A percentile compares a stretch with the other conserved stretches of the same genome.
phyloP scores from a whole-genome alignment of 2,888 invertebrate species.

The Euclidia mi region DNA sequence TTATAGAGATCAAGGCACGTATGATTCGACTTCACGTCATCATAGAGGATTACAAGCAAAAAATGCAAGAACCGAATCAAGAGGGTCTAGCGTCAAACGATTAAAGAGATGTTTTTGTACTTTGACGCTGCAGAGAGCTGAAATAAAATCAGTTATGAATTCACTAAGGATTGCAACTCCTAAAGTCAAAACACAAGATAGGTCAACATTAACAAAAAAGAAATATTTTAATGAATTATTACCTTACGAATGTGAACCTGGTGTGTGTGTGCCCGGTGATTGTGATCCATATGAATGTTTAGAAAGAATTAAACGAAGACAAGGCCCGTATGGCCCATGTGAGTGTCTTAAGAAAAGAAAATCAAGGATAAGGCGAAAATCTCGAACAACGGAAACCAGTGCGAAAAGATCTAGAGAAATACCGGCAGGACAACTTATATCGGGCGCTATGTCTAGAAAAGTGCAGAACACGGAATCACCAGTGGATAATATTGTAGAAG shows the following conservation, averaged over 20 bases:
- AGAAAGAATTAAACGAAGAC: slow-evolving; percentile 53
- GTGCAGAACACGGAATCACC: slow-evolving; percentile 16
- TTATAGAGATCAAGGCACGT: slow-evolving; percentile 2
- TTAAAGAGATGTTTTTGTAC: slow-evolving; percentile 60
- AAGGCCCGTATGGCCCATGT: no score
- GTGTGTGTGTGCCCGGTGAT: slow-evolving; percentile 5
- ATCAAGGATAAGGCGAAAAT: slow-evolving; percentile 21
- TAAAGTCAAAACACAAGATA: slow-evolving; percentile 18
- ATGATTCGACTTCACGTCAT: slow-evolving; percentile 1
- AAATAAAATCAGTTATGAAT: slow-evolving; percentile 16
- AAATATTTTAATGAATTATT: slow-evolving; percentile 12
- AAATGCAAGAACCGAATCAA: slow-evolving; percentile 30
- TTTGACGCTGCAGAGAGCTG: slow-evolving; percentile 48
- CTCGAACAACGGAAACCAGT: slow-evolving; percentile 24
- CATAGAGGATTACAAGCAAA: slow-evolving; percentile 22
- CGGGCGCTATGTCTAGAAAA: slow-evolving; percentile 27
- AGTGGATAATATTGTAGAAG: slow-evolving; percentile 41
- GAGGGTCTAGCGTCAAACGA: slow-evolving; percentile 34
- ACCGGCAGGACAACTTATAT: slow-evolving; percentile 10
- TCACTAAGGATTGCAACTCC: not conserved
- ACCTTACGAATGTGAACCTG: not conserved
- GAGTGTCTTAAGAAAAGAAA: no score
- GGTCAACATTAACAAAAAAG: slow-evolving; percentile 27
- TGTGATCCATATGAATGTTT: slow-evolving; percentile 16
- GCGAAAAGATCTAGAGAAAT: slow-evolving; percentile 14